Evolutionary conservation across 1,140 invertebrate genomes (phyloP), one percentile per base, ranked within the genome.

Genomic region (Neodiprion virginianus): DNA sequence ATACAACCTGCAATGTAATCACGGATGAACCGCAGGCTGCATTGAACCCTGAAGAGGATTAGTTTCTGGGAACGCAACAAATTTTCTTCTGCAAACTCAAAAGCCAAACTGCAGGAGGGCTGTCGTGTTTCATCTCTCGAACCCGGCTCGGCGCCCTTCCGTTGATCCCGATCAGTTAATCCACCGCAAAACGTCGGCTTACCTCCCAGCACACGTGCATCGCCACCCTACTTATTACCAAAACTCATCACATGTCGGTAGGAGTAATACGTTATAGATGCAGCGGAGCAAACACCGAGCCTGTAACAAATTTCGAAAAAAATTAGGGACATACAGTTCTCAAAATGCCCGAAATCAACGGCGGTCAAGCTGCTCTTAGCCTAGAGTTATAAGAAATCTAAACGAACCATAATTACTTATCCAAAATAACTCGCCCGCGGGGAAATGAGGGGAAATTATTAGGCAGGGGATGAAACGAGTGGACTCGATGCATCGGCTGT

Each of bases 401-500:
- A 40, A 40, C 28, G 28, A 40, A 40, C 28, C 53, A 61, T 61
- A 61, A 61, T 61, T 61, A 5, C 28, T 40, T 5, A 5, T 40
- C 28, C 28, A 40, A 5, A 40, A 40, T 40, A 40, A 40, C 5
- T 14, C 61, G 12, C 17, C 17, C 17, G 12, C 61, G 7, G 61
- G 61, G 17, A 65, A 65, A 65, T 14, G 61, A 65, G 61, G 17
- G 61, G 61, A 65, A 65, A 65, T 14, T 65, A 14, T 21, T 14
- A 14, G 61, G 12, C 61, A 14, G 61, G 17, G 12, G 61, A 17
- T 65, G 61, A 17, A 40, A 40, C 28, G 28, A 40, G 28, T 40
- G 28, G 28, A 2, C 28, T 40, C 28, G 28, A 40, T 40, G 28
- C 28, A 40, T 47, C 71, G 81, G 77, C 83, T 83, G 83, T 78